Evolutionary conservation across 2,797 vertebrate genomes (phyloP).

Genomic region (Catostomus latipinnis): DNA sequence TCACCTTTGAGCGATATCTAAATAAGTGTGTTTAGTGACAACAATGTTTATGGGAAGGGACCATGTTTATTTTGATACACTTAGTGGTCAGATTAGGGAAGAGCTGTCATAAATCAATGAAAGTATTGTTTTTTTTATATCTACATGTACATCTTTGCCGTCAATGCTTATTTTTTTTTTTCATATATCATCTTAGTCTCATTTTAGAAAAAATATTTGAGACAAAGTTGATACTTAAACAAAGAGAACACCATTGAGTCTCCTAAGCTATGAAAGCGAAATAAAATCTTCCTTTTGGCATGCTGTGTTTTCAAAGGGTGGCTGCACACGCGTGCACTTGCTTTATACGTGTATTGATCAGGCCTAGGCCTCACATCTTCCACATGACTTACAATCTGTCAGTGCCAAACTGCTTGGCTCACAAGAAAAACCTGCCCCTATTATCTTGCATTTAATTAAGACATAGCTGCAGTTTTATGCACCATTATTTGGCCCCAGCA

Average conservation of each 20-base stretch:
- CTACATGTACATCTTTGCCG: background rate
- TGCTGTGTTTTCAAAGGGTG: slow-evolving; percentile 3
- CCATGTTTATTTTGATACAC: background rate
- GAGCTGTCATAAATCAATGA: slow-evolving; percentile 49
- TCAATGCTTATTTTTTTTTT: slow-evolving; percentile 16
- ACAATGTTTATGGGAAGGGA: slow-evolving; percentile 17
- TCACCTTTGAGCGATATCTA: slow-evolving; percentile 42
- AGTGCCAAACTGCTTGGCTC: slow-evolving; percentile 78
- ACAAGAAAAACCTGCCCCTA: slow-evolving; percentile 73
- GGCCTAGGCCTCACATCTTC: slow-evolving; percentile 77
- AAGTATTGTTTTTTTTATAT: slow-evolving; percentile 21
- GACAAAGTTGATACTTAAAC: no score
- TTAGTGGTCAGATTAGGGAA: slow-evolving; percentile 16
- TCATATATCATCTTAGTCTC: no score
- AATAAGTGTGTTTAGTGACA: slow-evolving; percentile 48
- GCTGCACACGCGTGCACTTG: slow-evolving; percentile 48
- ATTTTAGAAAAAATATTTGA: no score
- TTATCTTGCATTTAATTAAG: slow-evolving; percentile 89
- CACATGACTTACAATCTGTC: slow-evolving; percentile 80
- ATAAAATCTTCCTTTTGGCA: no score
- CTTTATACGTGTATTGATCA: slow-evolving; percentile 85
- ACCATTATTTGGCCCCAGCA: slow-evolving; percentile 80
- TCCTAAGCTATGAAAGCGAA: no score
- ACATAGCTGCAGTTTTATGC: slow-evolving; percentile 80
- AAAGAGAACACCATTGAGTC: no score